Evolutionary conservation across 2,113 vertebrate genomes (phyloP).

Genomic region (Callocephalon fimbriatum): DNA sequence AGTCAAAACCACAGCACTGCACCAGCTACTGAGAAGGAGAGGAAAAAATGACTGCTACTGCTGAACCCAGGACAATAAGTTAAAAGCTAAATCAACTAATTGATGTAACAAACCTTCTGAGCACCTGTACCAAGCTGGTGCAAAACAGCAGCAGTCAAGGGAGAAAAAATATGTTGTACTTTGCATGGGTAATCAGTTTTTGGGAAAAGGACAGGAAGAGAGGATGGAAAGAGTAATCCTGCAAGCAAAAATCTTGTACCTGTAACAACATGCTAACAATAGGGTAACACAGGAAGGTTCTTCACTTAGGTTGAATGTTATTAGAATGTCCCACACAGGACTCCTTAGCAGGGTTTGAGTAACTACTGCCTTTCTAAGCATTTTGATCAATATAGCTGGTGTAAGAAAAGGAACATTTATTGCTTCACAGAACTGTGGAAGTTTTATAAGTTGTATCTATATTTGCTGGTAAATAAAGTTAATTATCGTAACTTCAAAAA

Average conservation of each 20-base stretch:
- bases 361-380: not conserved
- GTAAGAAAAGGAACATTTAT: not conserved
- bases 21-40: too few relatives aligned
- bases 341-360: not conserved
- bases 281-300: not conserved
- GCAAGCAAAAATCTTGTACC: not conserved
- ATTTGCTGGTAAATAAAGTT: not conserved
- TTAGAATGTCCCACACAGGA: not conserved
- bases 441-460: not conserved
- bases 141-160: not conserved
- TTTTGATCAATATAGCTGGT: not conserved
- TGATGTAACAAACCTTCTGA: not conserved
- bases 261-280: not conserved
- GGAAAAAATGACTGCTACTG: too few relatives aligned
- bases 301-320: not conserved
- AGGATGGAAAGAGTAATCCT: not conserved
- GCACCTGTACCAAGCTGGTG: not conserved
- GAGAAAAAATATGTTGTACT: not conserved
- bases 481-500: not conserved
- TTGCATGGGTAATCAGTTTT: not conserved
- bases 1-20: too few relatives aligned
- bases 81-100: not conserved
- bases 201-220: not conserved
- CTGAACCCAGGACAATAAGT: too few relatives aligned
- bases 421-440: not conserved